Evolutionary conservation across 1,140 invertebrate genomes (phyloP).

Genomic region (Apis cerana): DNA sequence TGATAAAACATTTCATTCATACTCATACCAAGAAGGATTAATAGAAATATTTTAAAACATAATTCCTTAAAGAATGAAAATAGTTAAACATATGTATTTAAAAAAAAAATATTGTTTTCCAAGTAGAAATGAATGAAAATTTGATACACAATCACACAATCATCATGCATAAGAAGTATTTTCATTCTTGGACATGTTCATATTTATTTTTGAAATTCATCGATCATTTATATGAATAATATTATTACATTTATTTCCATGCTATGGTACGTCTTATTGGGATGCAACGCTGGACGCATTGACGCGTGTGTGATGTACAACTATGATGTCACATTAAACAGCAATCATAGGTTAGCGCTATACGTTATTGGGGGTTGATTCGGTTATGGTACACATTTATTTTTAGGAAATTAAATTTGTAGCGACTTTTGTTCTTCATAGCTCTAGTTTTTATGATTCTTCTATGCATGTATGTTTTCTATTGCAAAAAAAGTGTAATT

Average conservation of each 20-base stretch:
- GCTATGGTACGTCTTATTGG: conserved; percentile 79
- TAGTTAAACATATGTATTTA: conserved; percentile 21
- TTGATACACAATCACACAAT: conserved; percentile 19
- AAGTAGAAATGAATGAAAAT: conserved; percentile 25
- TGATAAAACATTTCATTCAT: neutral
- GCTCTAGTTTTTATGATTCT: conserved; percentile 50
- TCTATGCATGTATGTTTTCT: conserved; percentile 58
- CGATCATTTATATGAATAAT: conserved; percentile 66
- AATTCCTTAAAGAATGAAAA: conserved; percentile 48
- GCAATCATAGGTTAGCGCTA: conserved; percentile 81
- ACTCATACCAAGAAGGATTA: conserved; percentile 29
- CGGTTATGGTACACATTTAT: conserved; percentile 75
- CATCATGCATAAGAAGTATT: conserved; percentile 54
- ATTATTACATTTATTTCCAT: conserved; percentile 78
- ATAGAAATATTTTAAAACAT: conserved; percentile 3
- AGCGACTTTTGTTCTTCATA: conserved; percentile 48
- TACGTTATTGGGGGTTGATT: conserved; percentile 74
- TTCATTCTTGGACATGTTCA: conserved; percentile 60
- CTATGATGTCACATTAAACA: conserved; percentile 79
- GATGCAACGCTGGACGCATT: conserved; percentile 79
- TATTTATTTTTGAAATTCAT: conserved; percentile 57
- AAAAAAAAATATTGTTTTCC: conserved; percentile 2
- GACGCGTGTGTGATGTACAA: conserved; percentile 78
- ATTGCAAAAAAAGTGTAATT: conserved; percentile 14
- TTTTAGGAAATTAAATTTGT: conserved; percentile 53